Base-by-base conservation (phyloP, 2,888 invertebrate species). In the Prosopocoilus inquinatus region DNA sequence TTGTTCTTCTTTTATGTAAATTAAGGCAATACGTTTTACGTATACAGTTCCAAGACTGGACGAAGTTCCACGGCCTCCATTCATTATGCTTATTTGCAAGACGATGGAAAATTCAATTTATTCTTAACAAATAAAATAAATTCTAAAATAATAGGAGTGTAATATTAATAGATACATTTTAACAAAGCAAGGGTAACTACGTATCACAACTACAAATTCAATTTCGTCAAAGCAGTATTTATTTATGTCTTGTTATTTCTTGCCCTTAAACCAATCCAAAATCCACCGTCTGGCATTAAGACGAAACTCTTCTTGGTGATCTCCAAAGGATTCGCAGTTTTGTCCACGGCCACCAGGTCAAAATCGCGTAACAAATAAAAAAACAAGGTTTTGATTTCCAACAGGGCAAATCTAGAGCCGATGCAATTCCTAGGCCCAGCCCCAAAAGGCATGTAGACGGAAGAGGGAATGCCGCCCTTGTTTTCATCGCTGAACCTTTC, bases 351-450 rank as follows among this genome's bases (percentile, higher is more conserved):
- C 9, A 64, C 65, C 38, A 71, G 47, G 20, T 69, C 66, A 52
- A 71, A 71, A 43, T 67, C 61, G 11, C 55, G 48, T 33, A 73
- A 36, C 9, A 72, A 49, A 47, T 70, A 44, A 39, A 64, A 66
- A 11, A 72, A 56, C 2, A 70, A 12, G 2, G 58, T 52, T 59
- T 73, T 73, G 1, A 58, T 58, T 60, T 73, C 69, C 47, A 72
- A 54, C 1, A 70, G 50, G 2, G 70, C 72, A 50, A 72, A 72
- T 62, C 71, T 65, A 1, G 67, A 67, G 7, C 84, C 87, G 49
- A 86, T 82, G 63, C 86, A 87, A 65, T 80, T 84, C 48, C 86
- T 78, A 1, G 82, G 85, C 2, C 87, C 86, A 1, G 83, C 12
- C 2, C 71, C 72, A 53, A 72, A 72, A 1, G 72, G 70, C 8